A percentile compares a stretch with the other conserved stretches of the same genome.
phyloP scores from a whole-genome alignment of 2,113 vertebrate genomes.

The Erythrocercus mccallii region DNA sequence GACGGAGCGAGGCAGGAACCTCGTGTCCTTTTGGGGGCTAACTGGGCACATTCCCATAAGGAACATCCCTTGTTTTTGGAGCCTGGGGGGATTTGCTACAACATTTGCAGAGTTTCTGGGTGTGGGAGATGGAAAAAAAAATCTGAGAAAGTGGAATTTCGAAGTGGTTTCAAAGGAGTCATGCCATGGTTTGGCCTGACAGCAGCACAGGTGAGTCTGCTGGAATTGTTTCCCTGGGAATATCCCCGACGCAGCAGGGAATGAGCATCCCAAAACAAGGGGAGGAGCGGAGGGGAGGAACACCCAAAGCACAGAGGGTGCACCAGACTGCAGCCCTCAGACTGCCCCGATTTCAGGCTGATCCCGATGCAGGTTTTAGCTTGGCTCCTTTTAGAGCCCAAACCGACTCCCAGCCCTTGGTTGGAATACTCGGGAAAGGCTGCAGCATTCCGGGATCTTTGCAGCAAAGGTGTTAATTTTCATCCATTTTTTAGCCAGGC shows the following conservation, averaged over 20 bases:
- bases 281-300: neutral
- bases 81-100: neutral
- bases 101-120: neutral
- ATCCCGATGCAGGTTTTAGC: neutral
- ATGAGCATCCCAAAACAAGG: neutral
- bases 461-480: conserved; percentile 40
- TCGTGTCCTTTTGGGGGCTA: neutral
- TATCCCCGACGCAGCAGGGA: neutral
- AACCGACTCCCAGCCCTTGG: neutral
- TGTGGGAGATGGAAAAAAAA: neutral
- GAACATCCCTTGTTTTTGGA: neutral
- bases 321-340: neutral
- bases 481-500: conserved; percentile 47
- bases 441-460: neutral
- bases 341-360: neutral
- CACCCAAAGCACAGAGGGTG: neutral
- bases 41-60: neutral
- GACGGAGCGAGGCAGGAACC: neutral
- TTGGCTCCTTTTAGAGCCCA: neutral
- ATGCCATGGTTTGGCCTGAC: neutral
- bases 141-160: neutral
- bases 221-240: neutral
- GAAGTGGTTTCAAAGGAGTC: neutral
- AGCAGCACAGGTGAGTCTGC: neutral
- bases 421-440: neutral